Base-by-base conservation (phyloP, 2,888 invertebrate genomes). In the Bruchidius siliquastri region DNA sequence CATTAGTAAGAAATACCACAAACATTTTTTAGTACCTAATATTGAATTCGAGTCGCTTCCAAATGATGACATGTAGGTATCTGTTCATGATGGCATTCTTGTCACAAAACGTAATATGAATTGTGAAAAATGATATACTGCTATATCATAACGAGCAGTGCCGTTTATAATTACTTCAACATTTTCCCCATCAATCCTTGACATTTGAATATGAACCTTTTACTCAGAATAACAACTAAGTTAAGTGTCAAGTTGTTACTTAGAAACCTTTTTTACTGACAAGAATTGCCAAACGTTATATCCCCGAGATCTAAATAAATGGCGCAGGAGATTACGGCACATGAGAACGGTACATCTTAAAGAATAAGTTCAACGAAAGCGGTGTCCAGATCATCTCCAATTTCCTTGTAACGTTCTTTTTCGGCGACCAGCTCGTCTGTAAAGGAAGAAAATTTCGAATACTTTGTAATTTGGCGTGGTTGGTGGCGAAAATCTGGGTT, bases 341-440 rank as follows among this genome's bases (percentile, higher is more conserved):
- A 8, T 21, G 10, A 68, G 68, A 21, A 68, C 10, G 21, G 26
- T 22, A 70, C 22, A 74, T 77, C 75, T 86, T 87, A 87, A 80
- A 93, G 92, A 89, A 93, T 93, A 87, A 95, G 93, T 88, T 95
- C 95, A 89, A 97, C 96, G 91, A 99, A 98, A 87, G 99, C 99
- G 87, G 96, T 95, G 90, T 99, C 99, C 92, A 99, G 92, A 89
- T 99, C 99, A 92, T 99, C 99, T 91, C 98, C 98, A 91, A 99
- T 98, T 90, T 96, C 94, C 93, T 98, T 99, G 97, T 98, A 99
- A 88, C 97, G 97, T 91, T 99, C 98, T 92, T 99, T 99, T 89
- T 96, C 96, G 88, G 94, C 93, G 86, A 96, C 95, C 87, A 96
- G 93, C 88, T 96, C 96, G 92, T 96, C 96, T 96, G 92, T 82